Evolutionary conservation across 2,113 vertebrate species (phyloP).

Genomic region (Mastomys natalensis): DNA sequence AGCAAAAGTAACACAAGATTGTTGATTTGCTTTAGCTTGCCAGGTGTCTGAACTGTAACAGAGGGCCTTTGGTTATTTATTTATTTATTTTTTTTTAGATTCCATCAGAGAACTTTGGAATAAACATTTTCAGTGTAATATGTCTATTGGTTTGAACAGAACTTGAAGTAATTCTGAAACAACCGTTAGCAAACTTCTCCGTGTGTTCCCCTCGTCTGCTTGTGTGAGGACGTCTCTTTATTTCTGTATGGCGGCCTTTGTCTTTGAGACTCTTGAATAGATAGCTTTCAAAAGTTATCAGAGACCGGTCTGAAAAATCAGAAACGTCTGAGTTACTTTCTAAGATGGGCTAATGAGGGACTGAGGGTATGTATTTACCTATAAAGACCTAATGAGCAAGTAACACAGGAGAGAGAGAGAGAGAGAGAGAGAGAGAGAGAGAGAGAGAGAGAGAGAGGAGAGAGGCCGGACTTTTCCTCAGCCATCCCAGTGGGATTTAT

Average conservation of each 20-base stretch:
- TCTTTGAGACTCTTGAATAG: slow-evolving; percentile 70
- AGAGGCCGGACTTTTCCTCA: background rate
- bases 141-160: slow-evolving; percentile 49
- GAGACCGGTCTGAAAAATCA: slow-evolving; percentile 75
- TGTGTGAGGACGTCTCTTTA: slow-evolving; percentile 66
- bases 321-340: slow-evolving; percentile 81
- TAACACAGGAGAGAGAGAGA: background rate
- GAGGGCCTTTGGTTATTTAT: slow-evolving; percentile 46
- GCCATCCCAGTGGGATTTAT: slow-evolving; percentile 50
- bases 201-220: slow-evolving; percentile 39
- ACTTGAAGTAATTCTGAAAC: slow-evolving; percentile 56
- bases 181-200: slow-evolving; percentile 62
- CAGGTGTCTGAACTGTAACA: background rate
- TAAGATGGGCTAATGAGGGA: slow-evolving; percentile 77
- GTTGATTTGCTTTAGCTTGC: slow-evolving; percentile 58
- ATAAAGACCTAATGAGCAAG: slow-evolving; percentile 78
- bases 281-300: slow-evolving; percentile 78
- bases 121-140: slow-evolving; percentile 59
- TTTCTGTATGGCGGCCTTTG: slow-evolving; percentile 67
- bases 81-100: slow-evolving; percentile 56
- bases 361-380: slow-evolving; percentile 78
- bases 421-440: background rate
- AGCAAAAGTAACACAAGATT: slow-evolving; percentile 61
- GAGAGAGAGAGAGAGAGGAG: background rate
- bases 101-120: slow-evolving; percentile 52